Evolutionary conservation across 2,888 invertebrate species (phyloP).

Genomic region (Entomobrya proxima): DNA sequence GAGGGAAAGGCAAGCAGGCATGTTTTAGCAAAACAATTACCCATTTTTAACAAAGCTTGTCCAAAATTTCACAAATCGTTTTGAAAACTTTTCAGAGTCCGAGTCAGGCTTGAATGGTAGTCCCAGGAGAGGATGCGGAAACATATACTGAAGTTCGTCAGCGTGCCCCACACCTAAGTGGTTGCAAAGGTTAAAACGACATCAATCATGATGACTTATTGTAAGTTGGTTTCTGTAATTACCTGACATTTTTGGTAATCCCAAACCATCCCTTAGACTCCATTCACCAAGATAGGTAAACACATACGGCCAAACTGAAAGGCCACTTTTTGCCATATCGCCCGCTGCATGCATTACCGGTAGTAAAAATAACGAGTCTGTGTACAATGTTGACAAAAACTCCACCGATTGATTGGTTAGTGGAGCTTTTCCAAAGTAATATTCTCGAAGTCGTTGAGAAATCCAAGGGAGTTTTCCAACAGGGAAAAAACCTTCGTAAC

Average conservation of each 20-base stretch:
- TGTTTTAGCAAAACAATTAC: not conserved
- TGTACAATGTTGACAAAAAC: not conserved
- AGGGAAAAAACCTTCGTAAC: not conserved
- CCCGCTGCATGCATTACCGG: slow-evolving; percentile 15
- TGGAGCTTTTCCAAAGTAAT: slow-evolving; percentile 32
- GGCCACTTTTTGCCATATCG: slow-evolving; percentile 34
- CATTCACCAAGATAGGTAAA: slow-evolving; percentile 6
- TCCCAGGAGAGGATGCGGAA: slow-evolving; percentile 32
- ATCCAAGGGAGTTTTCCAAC: not conserved
- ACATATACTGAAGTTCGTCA: slow-evolving; percentile 46
- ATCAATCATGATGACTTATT: not conserved
- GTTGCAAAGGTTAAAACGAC: not conserved
- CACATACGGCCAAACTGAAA: slow-evolving; percentile 35
- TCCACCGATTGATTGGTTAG: not conserved
- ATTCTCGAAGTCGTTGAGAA: slow-evolving; percentile 14
- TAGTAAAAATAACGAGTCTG: slow-evolving; percentile 22
- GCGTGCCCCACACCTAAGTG: slow-evolving; percentile 48
- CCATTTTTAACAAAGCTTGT: slow-evolving; percentile 46
- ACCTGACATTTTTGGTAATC: not conserved
- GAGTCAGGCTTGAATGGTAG: slow-evolving; percentile 29
- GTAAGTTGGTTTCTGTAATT: not conserved
- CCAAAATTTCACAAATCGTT: slow-evolving; percentile 33
- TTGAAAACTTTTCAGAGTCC: slow-evolving; percentile 29
- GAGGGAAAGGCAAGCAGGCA: no score
- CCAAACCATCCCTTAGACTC: not conserved